phyloP scores from a whole-genome alignment of 2,797 vertebrate species.

The Rhinichthys osculus region DNA sequence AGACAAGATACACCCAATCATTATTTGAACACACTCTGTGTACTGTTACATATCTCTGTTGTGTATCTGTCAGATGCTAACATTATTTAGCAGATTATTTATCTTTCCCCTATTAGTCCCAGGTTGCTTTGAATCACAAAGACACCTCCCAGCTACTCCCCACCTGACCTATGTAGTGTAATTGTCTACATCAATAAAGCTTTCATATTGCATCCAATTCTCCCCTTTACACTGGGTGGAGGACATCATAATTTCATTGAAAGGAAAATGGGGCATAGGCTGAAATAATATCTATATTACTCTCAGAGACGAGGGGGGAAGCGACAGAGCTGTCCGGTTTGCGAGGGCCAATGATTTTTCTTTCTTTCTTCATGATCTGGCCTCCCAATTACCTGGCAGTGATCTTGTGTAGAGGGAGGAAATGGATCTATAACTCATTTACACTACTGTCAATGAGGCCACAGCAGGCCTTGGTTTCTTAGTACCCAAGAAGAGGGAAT shows the following conservation, averaged over 20 bases:
- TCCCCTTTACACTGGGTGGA: conserved; percentile 55
- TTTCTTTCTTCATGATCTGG: conserved; percentile 62
- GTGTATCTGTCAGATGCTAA: conserved; percentile 75
- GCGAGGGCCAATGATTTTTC: conserved; percentile 56
- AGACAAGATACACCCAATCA: not conserved
- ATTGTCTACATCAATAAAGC: conserved; percentile 83
- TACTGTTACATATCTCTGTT: conserved; percentile 60
- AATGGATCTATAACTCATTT: conserved; percentile 81
- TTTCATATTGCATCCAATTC: conserved; percentile 77
- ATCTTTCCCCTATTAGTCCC: conserved; percentile 72
- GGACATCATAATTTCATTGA: conserved; percentile 82
- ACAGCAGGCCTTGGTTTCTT: conserved; percentile 64
- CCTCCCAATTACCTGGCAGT: conserved; percentile 69
- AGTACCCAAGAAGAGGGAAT: conserved; percentile 63
- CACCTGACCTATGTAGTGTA: conserved; percentile 74
- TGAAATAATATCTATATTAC: conserved; percentile 82
- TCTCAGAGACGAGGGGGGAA: conserved; percentile 64
- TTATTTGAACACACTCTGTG: not conserved
- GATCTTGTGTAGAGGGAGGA: conserved; percentile 76
- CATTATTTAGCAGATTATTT: conserved; percentile 77
- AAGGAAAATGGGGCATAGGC: conserved; percentile 77
- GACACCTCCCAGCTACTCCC: conserved; percentile 66
- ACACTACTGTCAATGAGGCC: conserved; percentile 70
- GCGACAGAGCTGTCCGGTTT: conserved; percentile 56
- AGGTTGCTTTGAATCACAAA: conserved; percentile 70